Conservation (phyloP, 2,888 invertebrate genomes). For the Helicoverpa assulta region DNA sequence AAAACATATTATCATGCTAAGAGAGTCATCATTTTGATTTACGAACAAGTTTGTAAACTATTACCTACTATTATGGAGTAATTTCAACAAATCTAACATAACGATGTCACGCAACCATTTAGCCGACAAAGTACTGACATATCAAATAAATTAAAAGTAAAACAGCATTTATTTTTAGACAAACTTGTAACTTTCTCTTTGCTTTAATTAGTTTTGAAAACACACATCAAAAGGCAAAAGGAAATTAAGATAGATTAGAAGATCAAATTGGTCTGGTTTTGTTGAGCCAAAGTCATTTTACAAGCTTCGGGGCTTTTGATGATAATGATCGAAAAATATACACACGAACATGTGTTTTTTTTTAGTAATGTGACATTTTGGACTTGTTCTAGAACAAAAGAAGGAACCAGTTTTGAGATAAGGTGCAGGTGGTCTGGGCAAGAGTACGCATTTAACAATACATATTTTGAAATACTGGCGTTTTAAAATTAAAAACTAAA, state of each 20-base stretch:
- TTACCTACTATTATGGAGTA: constrained; percentile 2
- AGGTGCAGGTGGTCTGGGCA: too few species aligned
- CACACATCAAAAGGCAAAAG: background rate
- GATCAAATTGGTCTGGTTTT: background rate
- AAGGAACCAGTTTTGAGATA: too few species aligned
- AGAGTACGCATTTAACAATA: too few species aligned
- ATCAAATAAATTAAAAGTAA: constrained; percentile 23
- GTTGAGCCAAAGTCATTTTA: background rate
- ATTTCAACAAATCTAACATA: constrained; percentile 11
- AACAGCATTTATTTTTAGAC: background rate
- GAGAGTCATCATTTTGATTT: background rate
- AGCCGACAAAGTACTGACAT: constrained; percentile 15
- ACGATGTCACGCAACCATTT: constrained; percentile 18
- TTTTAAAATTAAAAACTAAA: too few species aligned
- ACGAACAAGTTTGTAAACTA: background rate
- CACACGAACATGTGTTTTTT: too few species aligned
- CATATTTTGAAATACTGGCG: too few species aligned
- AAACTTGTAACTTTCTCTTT: background rate
- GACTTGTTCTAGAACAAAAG: too few species aligned
- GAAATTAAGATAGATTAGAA: background rate
- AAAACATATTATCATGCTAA: background rate
- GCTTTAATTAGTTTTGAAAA: background rate
- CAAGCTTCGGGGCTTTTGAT: too few species aligned
- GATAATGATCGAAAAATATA: background rate
- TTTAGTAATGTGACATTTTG: too few species aligned